phyloP scores from a whole-genome alignment of 2,888 invertebrate genomes.

The Euclidia mi region DNA sequence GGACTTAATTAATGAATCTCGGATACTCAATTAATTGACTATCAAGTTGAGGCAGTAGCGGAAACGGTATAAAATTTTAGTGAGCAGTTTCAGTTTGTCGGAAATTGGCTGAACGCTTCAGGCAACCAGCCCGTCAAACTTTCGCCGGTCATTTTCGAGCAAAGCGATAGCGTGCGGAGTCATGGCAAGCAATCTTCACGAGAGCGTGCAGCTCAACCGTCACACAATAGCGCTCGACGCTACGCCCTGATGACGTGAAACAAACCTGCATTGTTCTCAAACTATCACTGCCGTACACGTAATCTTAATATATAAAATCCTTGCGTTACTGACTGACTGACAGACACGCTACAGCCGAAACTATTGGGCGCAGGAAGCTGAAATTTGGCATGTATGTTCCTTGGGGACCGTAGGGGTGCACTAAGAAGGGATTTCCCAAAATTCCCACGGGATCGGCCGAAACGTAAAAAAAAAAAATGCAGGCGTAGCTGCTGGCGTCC shows the following conservation, averaged over 20 bases:
- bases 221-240: constrained; percentile 45
- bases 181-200: constrained; percentile 37
- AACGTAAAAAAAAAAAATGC: too few relatives aligned
- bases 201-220: constrained; percentile 39
- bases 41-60: constrained; percentile 19
- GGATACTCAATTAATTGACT: constrained; percentile 20
- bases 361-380: too few relatives aligned
- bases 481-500: too few relatives aligned
- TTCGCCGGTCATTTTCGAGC: constrained; percentile 37
- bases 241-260: constrained; percentile 43
- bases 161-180: constrained; percentile 12
- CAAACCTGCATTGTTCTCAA: constrained; percentile 49
- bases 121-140: constrained; percentile 32
- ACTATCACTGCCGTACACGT: constrained; percentile 26
- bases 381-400: too few relatives aligned
- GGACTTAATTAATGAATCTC: constrained; percentile 21
- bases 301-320: too few relatives aligned
- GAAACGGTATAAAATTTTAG: constrained; percentile 36
- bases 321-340: too few relatives aligned
- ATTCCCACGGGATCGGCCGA: too few relatives aligned
- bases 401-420: too few relatives aligned
- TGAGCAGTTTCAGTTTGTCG: constrained; percentile 41
- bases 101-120: constrained; percentile 32
- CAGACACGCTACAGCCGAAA: too few relatives aligned
- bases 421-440: too few relatives aligned